Percentiles rank a stretch among this genome's conserved stretches.
Evolutionary conservation across 2,888 invertebrate genomes (phyloP).

Genomic region (Neoitamus cyanurus): DNA sequence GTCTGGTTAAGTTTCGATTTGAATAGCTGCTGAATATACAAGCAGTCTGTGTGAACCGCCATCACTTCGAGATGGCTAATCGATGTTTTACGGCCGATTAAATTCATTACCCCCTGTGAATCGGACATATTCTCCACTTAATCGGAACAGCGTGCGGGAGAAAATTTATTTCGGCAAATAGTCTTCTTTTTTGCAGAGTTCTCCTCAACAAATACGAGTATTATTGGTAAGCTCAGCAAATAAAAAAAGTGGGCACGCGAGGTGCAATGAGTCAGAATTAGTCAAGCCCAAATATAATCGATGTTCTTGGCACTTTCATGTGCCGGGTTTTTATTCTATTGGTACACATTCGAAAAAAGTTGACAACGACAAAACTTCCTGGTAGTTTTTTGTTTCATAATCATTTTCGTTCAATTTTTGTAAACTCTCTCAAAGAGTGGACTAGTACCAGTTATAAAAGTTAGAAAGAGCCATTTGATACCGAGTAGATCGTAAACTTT

Average conservation of each 20-base stretch:
- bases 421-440: too few relatives aligned
- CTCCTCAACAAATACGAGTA: background rate
- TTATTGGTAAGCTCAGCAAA: background rate
- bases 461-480: too few relatives aligned
- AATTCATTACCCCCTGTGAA: background rate
- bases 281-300: background rate
- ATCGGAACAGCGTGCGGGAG: background rate
- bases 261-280: background rate
- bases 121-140: background rate
- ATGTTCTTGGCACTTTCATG: background rate
- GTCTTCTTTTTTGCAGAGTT: background rate
- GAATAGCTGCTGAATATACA: background rate
- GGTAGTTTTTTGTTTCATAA: too few relatives aligned
- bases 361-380: too few relatives aligned
- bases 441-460: too few relatives aligned
- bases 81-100: constrained; percentile 19
- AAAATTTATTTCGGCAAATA: background rate
- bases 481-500: too few relatives aligned
- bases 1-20: background rate
- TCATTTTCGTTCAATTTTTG: too few relatives aligned
- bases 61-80: background rate
- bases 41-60: background rate
- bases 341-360: too few relatives aligned
- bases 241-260: background rate
- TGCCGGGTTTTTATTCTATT: too few relatives aligned